phyloP scores from a whole-genome alignment of 2,888 invertebrate genomes.

The Phyllotreta cruciferae region DNA sequence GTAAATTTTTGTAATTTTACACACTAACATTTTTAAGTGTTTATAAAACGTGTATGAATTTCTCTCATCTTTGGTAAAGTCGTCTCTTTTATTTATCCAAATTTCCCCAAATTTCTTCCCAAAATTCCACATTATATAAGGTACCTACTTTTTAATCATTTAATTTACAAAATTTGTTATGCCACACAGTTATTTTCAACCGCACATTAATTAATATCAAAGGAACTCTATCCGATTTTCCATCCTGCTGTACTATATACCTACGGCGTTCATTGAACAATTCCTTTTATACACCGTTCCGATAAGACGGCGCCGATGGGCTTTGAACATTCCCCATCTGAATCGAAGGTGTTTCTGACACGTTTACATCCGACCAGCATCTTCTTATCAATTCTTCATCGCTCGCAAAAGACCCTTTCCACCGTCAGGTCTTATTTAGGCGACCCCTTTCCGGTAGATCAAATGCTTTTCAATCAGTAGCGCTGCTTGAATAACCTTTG shows the following conservation, averaged over 20 bases:
- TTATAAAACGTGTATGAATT: too few relatives aligned
- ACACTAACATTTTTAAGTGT: too few relatives aligned
- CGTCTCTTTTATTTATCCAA: too few relatives aligned
- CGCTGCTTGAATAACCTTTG: too few relatives aligned
- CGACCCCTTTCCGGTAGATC: not conserved
- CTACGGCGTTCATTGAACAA: too few relatives aligned
- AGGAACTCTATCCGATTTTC: not conserved
- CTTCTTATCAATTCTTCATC: constrained; percentile 20
- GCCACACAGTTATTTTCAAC: too few relatives aligned
- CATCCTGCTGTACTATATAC: too few relatives aligned
- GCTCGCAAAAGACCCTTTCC: constrained; percentile 15
- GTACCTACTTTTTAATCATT: not conserved
- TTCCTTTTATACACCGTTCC: not conserved
- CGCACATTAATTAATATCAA: constrained; percentile 1
- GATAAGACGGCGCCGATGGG: not conserved
- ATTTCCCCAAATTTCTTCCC: too few relatives aligned
- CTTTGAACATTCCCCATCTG: not conserved
- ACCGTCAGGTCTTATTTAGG: not conserved
- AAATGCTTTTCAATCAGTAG: too few relatives aligned
- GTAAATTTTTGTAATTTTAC: not conserved
- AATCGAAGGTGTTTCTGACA: constrained; percentile 17
- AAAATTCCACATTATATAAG: too few relatives aligned
- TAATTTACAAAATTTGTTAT: not conserved
- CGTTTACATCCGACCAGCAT: constrained; percentile 11
- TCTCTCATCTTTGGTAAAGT: too few relatives aligned